Base-by-base conservation (phyloP, 2,113 vertebrate genomes). In the Apteryx mantelli region DNA sequence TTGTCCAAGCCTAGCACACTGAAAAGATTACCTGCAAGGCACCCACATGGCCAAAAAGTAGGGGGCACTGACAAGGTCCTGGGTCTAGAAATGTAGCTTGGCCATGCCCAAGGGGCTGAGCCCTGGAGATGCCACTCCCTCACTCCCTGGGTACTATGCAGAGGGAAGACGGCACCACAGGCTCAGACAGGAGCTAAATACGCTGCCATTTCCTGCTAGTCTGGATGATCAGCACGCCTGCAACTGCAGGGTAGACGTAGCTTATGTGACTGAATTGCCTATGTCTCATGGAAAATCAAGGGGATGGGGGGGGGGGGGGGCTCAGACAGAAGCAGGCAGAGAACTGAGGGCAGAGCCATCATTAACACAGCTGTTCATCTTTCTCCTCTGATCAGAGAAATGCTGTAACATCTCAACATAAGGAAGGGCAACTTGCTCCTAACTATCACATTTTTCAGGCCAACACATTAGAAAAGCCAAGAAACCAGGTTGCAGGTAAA, bases 141-240 rank as follows among this genome's bases (percentile, higher is more conserved):
- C 4, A 0, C 13, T 48, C 56, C 36, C 40, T 52, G n/a, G 38
- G 42, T 56, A 40, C 2, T 68, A 44, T 55, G 84, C 21, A 38
- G 77, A 52, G 83, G 30, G 44, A 63, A 70, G 7, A 48, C 44
- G 34, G 30, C 32, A 50, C 10, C 32, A 5, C 8, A 20, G 18
- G 30, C 34, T 2, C 0, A 5, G 38, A 20, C 7, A 13, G 24
- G 38, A 86, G 63, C 42, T 40, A 7, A 22, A 26, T 1, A 5
- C 20, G 53, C 38, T 24, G 20, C 13, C 36, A 3, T n/a, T 52
- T 75, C 50, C 48, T 36, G 3, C n/a, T 30, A 13, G 15, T 3
- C 26, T 34, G 32, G 66, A 52, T 18, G 38, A 42, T 5, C 34
- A 32, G 28, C 22, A 12, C 13, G 20, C 42, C 64, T n/a, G 25